phyloP scores from a whole-genome alignment of 2,113 vertebrate genomes.

The Speoplatyrhinus poulsoni region DNA sequence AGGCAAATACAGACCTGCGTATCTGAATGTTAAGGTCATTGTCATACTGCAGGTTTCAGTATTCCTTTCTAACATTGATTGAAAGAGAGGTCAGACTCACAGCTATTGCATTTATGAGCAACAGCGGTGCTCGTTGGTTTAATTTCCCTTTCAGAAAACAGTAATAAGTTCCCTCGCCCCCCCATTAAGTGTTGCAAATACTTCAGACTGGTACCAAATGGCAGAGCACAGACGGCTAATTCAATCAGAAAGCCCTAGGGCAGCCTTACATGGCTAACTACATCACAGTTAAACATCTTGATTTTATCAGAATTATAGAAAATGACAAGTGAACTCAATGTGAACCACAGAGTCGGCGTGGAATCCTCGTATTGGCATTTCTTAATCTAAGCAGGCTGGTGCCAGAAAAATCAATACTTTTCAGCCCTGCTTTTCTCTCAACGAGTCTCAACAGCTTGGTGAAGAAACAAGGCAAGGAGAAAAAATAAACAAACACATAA shows the following conservation, averaged over 20 bases:
- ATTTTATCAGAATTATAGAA: conserved; percentile 92
- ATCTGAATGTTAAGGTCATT: no score
- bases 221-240: conserved; percentile 69
- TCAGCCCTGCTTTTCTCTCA: conserved; percentile 82
- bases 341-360: conserved; percentile 91
- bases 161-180: conserved; percentile 47
- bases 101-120: conserved; percentile 40
- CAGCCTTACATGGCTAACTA: conserved; percentile 75
- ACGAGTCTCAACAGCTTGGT: conserved; percentile 51
- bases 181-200: conserved; percentile 58
- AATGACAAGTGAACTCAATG: conserved; percentile 97
- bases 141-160: conserved; percentile 46
- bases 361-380: conserved; percentile 97
- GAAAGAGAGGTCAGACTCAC: conserved; percentile 12
- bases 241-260: conserved; percentile 70
- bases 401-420: conserved; percentile 95
- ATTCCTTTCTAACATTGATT: background rate
- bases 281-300: conserved; percentile 89
- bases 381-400: conserved; percentile 89
- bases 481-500: no score
- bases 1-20: no score
- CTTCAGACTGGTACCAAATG: conserved; percentile 67
- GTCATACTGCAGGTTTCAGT: no score
- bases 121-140: conserved; percentile 20
- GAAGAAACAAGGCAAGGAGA: no score